Base-by-base conservation (phyloP, 2,888 invertebrate genomes). In the Isotomurus palustris region DNA sequence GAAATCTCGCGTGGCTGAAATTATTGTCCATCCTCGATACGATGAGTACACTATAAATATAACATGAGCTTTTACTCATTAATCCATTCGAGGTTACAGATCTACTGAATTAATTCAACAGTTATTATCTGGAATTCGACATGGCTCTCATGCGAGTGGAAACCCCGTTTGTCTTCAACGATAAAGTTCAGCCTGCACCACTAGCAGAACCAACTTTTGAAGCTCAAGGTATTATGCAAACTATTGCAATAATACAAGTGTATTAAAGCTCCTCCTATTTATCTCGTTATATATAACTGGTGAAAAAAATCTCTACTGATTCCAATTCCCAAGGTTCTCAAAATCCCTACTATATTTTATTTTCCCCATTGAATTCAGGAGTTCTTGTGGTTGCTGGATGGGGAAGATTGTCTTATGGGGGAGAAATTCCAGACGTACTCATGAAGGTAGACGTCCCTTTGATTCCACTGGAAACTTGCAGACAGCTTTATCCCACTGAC, bases 51-150 rank as follows among this genome's bases (percentile, higher is more conserved):
- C 40, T 10, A 40, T n/a, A n/a, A 40, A 10, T 6, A 10, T 40
- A 40, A 8, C 6, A 40, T 32, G 8, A 32, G 32, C 14, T 32
- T 10, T 8, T 32, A 32, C 14, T 32, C 8, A 14, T 32, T 32
- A 32, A 10, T 10, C 14, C 14, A 32, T 8, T 32, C 14, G 8
- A 10, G 14, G 14, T 14, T 32, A 32, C 32, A 8, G 17, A n/a
- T 40, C 17, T 6, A 17, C 40, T 40, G 8, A 14, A 32, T 14
- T 14, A 8, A 10, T 47, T 47, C 28, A n/a, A n/a, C n/a, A 47
- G 47, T 47, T 28, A 22, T 8, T 44, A 44, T n/a, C 19, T 47
- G 27, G 47, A 25, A 47, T 28, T 28, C 28, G 47, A 47, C 28
- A 47, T 47, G 14, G 47, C 47, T 17, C n/a, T 47, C 27, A n/a